Percentiles rank a stretch among this genome's conserved stretches.
Conservation (phyloP, 1,140 invertebrate species). For the Drosophila fuyamai region DNA sequence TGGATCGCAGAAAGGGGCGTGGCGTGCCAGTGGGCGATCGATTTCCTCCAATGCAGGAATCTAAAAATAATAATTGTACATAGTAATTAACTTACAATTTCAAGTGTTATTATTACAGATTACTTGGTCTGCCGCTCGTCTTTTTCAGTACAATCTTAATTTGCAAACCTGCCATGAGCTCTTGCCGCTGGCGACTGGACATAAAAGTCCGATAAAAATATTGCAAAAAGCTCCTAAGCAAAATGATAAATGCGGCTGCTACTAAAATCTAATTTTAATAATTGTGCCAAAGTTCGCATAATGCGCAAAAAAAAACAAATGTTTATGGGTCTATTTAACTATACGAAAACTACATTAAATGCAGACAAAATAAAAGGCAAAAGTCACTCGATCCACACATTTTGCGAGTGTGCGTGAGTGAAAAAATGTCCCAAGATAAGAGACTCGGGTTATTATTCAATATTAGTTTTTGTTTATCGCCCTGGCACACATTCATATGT, state of each 20-base stretch:
- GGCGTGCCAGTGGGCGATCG: conserved; percentile 66
- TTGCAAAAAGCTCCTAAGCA: conserved; percentile 10
- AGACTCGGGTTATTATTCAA: conserved; percentile 62
- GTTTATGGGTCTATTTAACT: neutral
- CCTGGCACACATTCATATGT: conserved; percentile 15
- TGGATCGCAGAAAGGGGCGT: conserved; percentile 63
- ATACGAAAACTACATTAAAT: conserved; percentile 1
- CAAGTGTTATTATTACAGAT: neutral
- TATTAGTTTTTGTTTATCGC: conserved; percentile 70
- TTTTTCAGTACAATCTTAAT: conserved; percentile 71
- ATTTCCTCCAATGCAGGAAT: conserved; percentile 79
- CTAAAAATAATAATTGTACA: conserved; percentile 22
- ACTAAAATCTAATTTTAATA: conserved; percentile 58
- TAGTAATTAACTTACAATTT: neutral
- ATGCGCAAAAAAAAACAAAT: conserved; percentile 8
- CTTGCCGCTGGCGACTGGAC: conserved; percentile 44
- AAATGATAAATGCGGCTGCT: conserved; percentile 24
- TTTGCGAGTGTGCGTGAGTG: conserved; percentile 8
- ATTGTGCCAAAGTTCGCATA: conserved; percentile 59
- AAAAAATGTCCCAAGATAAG: conserved; percentile 53
- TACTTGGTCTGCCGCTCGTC: conserved; percentile 46
- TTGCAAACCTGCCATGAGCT: conserved; percentile 72
- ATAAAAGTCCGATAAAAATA: neutral
- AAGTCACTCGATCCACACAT: conserved; percentile 19
- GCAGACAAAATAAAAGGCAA: conserved; percentile 13